Percentiles rank a stretch among this genome's conserved stretches.
Conservation (phyloP, 2,797 vertebrate genomes). For the Coreius guichenoti region DNA sequence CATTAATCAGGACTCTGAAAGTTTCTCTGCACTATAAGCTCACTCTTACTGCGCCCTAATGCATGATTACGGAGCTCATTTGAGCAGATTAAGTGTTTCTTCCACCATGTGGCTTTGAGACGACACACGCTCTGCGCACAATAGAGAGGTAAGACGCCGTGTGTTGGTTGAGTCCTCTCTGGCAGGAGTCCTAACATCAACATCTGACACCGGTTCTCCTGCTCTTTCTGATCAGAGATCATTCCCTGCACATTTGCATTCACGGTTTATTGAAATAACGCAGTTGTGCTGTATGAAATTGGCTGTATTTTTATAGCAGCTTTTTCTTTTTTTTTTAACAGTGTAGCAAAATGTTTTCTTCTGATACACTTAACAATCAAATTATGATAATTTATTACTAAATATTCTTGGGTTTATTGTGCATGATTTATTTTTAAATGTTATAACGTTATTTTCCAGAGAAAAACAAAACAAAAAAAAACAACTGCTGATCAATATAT, state of each 20-base stretch:
- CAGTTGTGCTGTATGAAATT: neutral
- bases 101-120: constrained; percentile 22
- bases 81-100: constrained; percentile 53
- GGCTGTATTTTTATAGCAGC: neutral
- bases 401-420: neutral
- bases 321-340: neutral
- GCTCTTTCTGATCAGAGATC: neutral
- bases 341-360: neutral
- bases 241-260: neutral
- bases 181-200: neutral
- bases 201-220: neutral
- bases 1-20: neutral
- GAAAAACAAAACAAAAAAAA: too few species aligned
- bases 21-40: constrained; percentile 53
- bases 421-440: neutral
- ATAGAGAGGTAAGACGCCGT: neutral
- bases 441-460: too few species aligned
- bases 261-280: neutral
- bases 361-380: neutral
- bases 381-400: neutral
- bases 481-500: neutral
- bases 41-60: constrained; percentile 52
- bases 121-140: neutral
- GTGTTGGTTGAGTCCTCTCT: neutral
- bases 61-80: constrained; percentile 60